A percentile compares a stretch with the other conserved stretches of the same genome.
phyloP scores from a whole-genome alignment of 2,113 vertebrate genomes.

The Takifugu bimaculatus region DNA sequence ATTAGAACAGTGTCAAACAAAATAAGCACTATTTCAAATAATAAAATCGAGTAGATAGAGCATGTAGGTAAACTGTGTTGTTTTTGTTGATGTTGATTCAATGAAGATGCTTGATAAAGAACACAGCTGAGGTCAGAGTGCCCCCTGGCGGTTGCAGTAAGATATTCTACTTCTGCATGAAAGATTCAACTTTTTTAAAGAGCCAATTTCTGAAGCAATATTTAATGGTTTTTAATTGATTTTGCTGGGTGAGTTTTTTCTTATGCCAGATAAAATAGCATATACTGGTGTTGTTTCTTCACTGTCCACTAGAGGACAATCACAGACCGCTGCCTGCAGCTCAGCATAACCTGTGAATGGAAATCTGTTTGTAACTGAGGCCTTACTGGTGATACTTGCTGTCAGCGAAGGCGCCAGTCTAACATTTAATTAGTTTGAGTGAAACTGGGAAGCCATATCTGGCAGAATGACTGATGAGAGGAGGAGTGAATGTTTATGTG shows the following conservation, averaged over 20 bases:
- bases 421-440: constrained; percentile 67
- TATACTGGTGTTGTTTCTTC: too few relatives aligned
- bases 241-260: too few relatives aligned
- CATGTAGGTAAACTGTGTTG: too few relatives aligned
- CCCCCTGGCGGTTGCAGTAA: constrained; percentile 30
- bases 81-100: too few relatives aligned
- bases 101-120: too few relatives aligned
- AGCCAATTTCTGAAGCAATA: neutral
- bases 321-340: constrained; percentile 7
- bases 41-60: too few relatives aligned
- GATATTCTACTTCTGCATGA: neutral
- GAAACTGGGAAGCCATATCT: constrained; percentile 44
- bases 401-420: constrained; percentile 59
- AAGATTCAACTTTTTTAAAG: neutral
- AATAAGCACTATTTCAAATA: neutral
- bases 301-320: constrained; percentile 57
- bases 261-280: too few relatives aligned
- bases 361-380: constrained; percentile 23
- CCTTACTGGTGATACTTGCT: constrained; percentile 47
- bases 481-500: constrained; percentile 52
- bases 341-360: too few relatives aligned
- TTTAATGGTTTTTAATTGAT: neutral
- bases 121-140: constrained; percentile 2
- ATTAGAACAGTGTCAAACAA: neutral
- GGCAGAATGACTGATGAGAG: constrained; percentile 28